phyloP scores from a whole-genome alignment of 2,888 invertebrate species.

The Petrolisthes cinctipes region DNA sequence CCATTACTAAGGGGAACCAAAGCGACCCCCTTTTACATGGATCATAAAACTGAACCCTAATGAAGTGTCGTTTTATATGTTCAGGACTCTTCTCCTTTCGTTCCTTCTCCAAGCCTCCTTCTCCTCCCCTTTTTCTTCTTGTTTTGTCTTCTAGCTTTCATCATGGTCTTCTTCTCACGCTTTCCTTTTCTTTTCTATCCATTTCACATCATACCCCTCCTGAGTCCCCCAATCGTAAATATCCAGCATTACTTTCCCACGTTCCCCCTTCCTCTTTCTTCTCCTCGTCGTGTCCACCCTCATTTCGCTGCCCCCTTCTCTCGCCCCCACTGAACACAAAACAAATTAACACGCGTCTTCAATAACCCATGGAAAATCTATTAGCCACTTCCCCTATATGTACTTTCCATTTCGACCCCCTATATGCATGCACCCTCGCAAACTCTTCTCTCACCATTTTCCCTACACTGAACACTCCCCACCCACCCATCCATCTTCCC shows the following conservation, averaged over 20 bases:
- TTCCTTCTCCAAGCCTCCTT: background rate
- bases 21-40: constrained; percentile 11
- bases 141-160: too few relatives aligned
- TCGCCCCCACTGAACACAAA: constrained; percentile 4
- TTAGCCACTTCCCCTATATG: background rate
- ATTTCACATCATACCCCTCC: too few relatives aligned
- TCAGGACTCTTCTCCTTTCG: background rate
- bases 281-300: too few relatives aligned
- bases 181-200: too few relatives aligned
- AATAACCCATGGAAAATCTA: constrained; percentile 38
- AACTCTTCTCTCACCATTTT: background rate
- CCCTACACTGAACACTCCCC: background rate
- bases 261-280: too few relatives aligned
- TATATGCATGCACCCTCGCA: background rate
- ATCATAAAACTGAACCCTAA: constrained; percentile 22
- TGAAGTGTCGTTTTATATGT: constrained; percentile 25
- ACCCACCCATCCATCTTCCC: too few relatives aligned
- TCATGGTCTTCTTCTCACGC: too few relatives aligned
- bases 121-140: background rate
- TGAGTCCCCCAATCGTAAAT: too few relatives aligned
- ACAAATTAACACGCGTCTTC: constrained; percentile 26
- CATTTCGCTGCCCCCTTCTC: too few relatives aligned
- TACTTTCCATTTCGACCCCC: background rate
- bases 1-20: background rate
- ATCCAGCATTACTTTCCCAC: too few relatives aligned